Percentiles rank a stretch among this genome's conserved stretches.
These are phyloP conservation scores for Pogonocichla stellata DNA, from an alignment of 2,113 vertebrate genomes.

Conservation along the genomic window DNA sequence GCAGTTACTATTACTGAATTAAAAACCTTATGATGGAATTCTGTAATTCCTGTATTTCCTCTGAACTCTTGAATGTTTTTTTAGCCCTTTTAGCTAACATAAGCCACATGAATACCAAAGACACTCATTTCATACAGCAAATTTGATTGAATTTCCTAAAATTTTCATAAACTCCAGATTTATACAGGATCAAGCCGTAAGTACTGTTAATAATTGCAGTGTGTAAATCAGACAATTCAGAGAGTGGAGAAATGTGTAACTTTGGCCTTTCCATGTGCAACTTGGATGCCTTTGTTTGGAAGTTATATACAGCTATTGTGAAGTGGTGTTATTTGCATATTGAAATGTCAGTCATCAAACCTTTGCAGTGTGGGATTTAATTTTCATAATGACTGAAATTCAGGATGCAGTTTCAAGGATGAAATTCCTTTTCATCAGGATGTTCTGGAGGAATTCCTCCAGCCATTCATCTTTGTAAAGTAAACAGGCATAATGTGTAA, in stretches of 20 bases:
- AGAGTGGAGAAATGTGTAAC: background rate
- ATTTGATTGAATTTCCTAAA: background rate
- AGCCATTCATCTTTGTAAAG: background rate
- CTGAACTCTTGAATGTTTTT: slow-evolving; percentile 29
- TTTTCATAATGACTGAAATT: background rate
- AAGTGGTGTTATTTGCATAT: background rate
- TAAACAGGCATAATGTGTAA: background rate
- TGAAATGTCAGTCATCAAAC: background rate
- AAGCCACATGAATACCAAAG: background rate
- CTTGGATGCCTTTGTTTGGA: background rate
- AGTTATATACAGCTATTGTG: background rate
- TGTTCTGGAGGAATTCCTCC: background rate
- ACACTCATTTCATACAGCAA: background rate
- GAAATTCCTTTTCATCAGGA: background rate
- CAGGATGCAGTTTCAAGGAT: background rate
- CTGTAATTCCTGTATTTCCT: background rate
- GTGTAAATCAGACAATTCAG: background rate
- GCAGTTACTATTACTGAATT: background rate
- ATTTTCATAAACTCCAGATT: slow-evolving; percentile 1
- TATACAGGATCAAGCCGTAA: background rate
- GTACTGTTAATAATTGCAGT: background rate
- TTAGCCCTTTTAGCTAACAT: background rate
- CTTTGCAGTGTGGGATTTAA: background rate
- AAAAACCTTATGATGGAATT: background rate
- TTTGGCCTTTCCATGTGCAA: background rate